Evolutionary conservation across 2,113 vertebrate genomes (phyloP), one percentile per base, ranked within the genome.

Genomic region (Phaethornis superciliosus): DNA sequence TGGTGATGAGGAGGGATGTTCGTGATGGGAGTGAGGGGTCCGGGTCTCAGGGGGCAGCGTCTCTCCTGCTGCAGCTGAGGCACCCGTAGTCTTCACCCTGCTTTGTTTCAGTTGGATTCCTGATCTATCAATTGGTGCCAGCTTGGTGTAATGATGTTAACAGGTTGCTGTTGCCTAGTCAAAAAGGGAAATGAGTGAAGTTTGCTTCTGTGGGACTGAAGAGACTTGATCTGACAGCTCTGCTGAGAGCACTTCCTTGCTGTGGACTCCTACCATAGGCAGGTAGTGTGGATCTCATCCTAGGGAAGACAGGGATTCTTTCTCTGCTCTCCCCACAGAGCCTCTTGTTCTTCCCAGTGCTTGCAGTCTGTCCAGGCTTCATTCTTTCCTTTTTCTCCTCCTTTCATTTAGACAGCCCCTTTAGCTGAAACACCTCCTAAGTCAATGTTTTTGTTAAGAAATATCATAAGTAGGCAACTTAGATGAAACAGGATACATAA

Each of bases 251-350:
- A 0, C 15, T 37, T 70, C 42, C 42, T 67, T n/a, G 44, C 42
- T 12, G 22, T 2, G 8, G 18, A 7, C 12, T 54, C 35, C 32
- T 9, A 2, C 63, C 2, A 0, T 0, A 7, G 0, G 5, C 3
- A 9, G 46, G 14, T 24, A 7, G 30, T 17, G 17, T 52, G 12
- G 3, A 15, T 33, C 42, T 42, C 13, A 32, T 33, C 11, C 21
- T 8, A 1, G 0, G 1, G 46, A 22, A 54, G n/a, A n/a, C 27
- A 8, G 8, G 8, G 3, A 27, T 0, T 0, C 24, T 78, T 59
- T 67, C 47, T 71, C 18, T 80, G 32, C 65, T 75, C 37, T 69
- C 47, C 40, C 26, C 5, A 2, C 15, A 44, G 63, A 92, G 47
- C 51, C n/a, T 60, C 46, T 60, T 0, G 0, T 56, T 55, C n/a